Evolutionary conservation across 2,113 vertebrate species (phyloP), one percentile per base, ranked within the genome.

Genomic region (Oncorhynchus mykiss): DNA sequence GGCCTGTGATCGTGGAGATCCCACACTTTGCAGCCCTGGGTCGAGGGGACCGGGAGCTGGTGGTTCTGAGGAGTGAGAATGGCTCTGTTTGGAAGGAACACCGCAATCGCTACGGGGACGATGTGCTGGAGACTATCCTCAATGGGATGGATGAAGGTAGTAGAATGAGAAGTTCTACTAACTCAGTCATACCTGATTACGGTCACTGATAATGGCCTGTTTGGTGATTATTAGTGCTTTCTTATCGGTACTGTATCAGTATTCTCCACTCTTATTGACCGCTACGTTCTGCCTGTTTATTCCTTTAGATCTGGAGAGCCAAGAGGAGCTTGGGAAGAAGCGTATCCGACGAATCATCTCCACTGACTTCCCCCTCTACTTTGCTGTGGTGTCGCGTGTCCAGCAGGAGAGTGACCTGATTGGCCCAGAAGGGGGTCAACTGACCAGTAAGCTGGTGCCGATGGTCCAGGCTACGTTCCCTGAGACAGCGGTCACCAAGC

Each of bases 21-120:
- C 97, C 97, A 0, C 97, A 99, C 86, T 99, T 99, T 71, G 97
- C 97, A 20, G 96, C 97, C 0, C 93, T 94, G 0, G 95, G 96
- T 65, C 96, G 95, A 0, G 94, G 96, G 3, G 96, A 99, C 89
- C 93, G 97, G 0, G 96, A 99, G 86, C 93, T 99, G 0, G 96
- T 98, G 62, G 95, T 99, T 51, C 84, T 99, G 82, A 94, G 97
- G 81, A 98, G 95, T 0, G 97, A 99, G 75, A 99, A 98, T 0
- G 97, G 97, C 64, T 95, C 95, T 0, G 89, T 97, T n/a, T 99
- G 97, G 97, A 99, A 98, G 85, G 97, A 99, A 22, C 97, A 99
- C 64, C 96, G 92, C 76, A 96, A 93, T 82, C 95, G 95, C 70
- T 95, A 95, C 0, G 96, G 95, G 4, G 96, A 97, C 11, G 95